These are phyloP conservation scores for Tympanoctomys barrerae DNA, from an alignment of 2,797 vertebrate species.

Conservation along the genomic window DNA sequence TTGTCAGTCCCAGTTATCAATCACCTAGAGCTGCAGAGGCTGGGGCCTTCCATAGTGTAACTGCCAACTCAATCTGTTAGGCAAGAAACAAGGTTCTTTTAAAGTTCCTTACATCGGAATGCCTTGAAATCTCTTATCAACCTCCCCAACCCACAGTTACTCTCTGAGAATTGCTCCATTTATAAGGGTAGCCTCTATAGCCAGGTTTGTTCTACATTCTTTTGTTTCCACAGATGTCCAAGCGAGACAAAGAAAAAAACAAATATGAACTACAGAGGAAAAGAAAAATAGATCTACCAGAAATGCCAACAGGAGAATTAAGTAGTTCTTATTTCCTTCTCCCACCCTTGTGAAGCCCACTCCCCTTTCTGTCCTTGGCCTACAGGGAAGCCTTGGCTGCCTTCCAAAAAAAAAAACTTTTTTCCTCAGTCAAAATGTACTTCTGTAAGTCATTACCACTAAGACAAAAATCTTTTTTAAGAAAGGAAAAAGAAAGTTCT, in stretches of 20 bases:
- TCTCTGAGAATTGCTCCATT: slow-evolving; percentile 19
- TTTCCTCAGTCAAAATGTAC: slow-evolving; percentile 19
- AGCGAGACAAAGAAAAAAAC: slow-evolving; percentile 54
- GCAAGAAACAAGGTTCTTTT: neutral
- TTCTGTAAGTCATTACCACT: slow-evolving; percentile 62
- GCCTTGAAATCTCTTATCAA: neutral
- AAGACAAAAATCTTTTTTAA: slow-evolving; percentile 2
- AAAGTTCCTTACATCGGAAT: neutral
- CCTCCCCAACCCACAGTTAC: neutral
- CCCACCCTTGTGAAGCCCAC: slow-evolving; percentile 29
- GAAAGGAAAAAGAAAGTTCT: neutral
- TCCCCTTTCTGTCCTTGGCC: slow-evolving; percentile 62
- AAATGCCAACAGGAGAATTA: neutral
- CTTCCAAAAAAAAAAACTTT: slow-evolving; percentile 51
- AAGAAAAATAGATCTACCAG: neutral
- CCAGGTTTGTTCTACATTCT: neutral
- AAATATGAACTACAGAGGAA: neutral
- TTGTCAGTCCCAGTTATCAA: neutral
- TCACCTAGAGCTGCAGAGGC: neutral
- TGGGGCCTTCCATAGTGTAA: neutral
- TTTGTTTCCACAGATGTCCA: slow-evolving; percentile 29
- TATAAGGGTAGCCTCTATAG: neutral
- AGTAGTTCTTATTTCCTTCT: neutral
- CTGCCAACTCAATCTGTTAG: neutral
- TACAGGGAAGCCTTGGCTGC: slow-evolving; percentile 43